Evolutionary conservation across 2,113 vertebrate species (phyloP).

Genomic region (Oryzias curvinotus): DNA sequence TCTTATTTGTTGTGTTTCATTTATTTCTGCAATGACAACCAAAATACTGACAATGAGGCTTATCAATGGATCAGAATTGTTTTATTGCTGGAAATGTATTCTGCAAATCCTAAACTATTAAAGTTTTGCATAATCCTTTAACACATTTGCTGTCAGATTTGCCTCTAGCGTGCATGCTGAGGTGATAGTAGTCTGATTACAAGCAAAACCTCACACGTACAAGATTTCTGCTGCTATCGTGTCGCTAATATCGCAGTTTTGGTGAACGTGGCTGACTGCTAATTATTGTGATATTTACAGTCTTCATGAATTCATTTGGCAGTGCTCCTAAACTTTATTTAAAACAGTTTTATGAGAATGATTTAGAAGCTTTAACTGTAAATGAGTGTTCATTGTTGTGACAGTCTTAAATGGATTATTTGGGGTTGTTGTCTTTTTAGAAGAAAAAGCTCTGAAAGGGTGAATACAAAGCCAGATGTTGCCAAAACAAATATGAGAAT

Average conservation of each 20-base stretch:
- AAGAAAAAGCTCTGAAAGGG: no score
- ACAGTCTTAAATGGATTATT: no score
- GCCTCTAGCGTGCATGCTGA: conserved; percentile 23
- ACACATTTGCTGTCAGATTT: conserved; percentile 56
- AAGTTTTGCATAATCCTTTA: conserved; percentile 55
- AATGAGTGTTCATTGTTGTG: no score
- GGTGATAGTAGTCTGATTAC: conserved; percentile 20
- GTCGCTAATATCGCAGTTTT: neutral
- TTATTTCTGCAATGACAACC: conserved; percentile 40
- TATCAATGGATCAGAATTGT: conserved; percentile 42
- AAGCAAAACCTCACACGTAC: conserved; percentile 3
- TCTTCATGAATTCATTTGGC: neutral
- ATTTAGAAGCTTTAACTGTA: no score
- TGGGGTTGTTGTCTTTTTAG: no score
- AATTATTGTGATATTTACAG: neutral
- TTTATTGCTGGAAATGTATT: conserved; percentile 44
- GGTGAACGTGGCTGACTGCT: conserved; percentile 10
- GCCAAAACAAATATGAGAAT: no score
- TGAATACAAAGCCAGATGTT: no score
- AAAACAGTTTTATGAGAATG: no score
- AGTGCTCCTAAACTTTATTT: neutral
- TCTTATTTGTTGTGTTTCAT: conserved; percentile 45
- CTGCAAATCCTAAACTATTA: conserved; percentile 53
- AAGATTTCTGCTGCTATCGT: conserved; percentile 1
- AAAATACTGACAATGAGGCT: conserved; percentile 32